Conservation (phyloP, 30 jellyfish, hydroid and myxozoan genomes). For the Morbakka virulenta region DNA sequence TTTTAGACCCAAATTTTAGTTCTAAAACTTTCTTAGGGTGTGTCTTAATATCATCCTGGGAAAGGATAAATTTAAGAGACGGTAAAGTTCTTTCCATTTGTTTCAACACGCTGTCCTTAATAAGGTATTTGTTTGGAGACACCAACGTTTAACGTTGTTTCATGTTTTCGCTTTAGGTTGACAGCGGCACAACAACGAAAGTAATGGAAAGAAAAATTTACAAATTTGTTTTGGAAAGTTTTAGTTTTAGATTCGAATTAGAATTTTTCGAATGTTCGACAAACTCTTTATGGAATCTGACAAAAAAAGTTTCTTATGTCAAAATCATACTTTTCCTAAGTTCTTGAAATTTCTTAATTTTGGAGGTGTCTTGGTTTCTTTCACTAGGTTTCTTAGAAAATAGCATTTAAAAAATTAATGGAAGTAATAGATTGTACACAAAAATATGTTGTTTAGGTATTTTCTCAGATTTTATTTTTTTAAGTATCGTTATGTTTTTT, state of each 20-base stretch:
- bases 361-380: no score
- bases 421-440: no score
- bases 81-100: not conserved
- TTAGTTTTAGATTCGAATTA: not conserved
- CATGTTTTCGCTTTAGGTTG: not conserved
- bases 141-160: not conserved
- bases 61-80: not conserved
- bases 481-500: no score
- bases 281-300: not conserved
- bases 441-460: no score
- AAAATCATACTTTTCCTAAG: no score
- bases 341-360: no score
- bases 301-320: not conserved
- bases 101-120: not conserved
- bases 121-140: not conserved
- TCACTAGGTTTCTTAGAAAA: no score
- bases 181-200: not conserved
- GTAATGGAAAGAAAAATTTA: not conserved
- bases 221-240: not conserved
- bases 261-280: not conserved
- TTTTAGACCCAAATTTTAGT: not conserved
- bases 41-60: not conserved
- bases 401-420: no score
- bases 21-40: not conserved
- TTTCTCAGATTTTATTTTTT: no score